Evolutionary conservation across 2,888 invertebrate genomes (phyloP).

Genomic region (Melipona beecheii): DNA sequence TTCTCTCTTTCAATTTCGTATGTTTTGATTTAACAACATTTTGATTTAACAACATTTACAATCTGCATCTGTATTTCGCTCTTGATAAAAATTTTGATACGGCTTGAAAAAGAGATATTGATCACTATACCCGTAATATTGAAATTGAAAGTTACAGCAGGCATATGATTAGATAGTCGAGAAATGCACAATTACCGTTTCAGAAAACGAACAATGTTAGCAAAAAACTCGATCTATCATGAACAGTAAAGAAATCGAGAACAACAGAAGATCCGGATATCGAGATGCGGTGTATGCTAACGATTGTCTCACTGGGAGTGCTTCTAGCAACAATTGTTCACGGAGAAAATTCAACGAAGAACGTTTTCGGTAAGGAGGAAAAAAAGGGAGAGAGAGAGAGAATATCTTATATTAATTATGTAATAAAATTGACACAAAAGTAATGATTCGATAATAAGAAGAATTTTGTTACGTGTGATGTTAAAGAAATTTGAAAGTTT

Average conservation of each 20-base stretch:
- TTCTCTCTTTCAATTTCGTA: neutral
- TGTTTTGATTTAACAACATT: too few species aligned
- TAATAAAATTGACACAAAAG: too few species aligned
- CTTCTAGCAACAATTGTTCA: slow-evolving; percentile 75
- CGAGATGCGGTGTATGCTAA: slow-evolving; percentile 59
- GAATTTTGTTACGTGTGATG: neutral
- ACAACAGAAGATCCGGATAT: slow-evolving; percentile 72
- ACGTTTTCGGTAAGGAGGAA: slow-evolving; percentile 76
- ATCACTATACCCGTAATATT: neutral
- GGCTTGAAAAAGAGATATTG: neutral
- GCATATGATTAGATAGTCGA: neutral
- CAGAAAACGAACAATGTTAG: slow-evolving; percentile 75
- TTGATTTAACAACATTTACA: too few species aligned
- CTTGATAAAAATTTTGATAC: neutral
- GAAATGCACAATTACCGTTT: slow-evolving; percentile 39
- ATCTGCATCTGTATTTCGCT: too few species aligned
- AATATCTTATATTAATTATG: too few species aligned
- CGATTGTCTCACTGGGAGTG: slow-evolving; percentile 25
- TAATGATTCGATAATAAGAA: too few species aligned
- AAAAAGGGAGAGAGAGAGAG: neutral
- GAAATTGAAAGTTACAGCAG: neutral
- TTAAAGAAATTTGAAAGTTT: neutral
- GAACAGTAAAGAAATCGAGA: slow-evolving; percentile 73
- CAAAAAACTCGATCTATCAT: slow-evolving; percentile 74
- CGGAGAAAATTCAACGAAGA: slow-evolving; percentile 75